Conservation (phyloP, 92 coral and sea anemone genomes). For the Palythoa caribaeorum region DNA sequence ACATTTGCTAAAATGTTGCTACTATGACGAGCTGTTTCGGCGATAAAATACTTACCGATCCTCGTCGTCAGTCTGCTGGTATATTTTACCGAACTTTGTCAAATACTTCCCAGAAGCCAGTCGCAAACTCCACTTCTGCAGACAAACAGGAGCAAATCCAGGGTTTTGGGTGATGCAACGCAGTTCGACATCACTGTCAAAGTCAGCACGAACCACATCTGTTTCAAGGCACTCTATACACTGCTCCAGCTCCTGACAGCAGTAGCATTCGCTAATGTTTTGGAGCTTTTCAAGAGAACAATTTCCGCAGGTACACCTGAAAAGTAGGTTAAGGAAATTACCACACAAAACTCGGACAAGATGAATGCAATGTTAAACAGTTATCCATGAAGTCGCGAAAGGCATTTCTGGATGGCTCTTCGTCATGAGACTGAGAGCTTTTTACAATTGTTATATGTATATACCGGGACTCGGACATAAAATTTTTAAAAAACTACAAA, state of each 20-base stretch:
- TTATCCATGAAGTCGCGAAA: neutral
- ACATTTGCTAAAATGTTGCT: neutral
- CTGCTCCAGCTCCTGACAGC: slow-evolving; percentile 4
- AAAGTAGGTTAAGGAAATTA: neutral
- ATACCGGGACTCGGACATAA: neutral
- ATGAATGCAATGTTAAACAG: neutral
- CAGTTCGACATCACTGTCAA: neutral
- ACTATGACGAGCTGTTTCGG: neutral
- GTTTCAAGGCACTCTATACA: neutral
- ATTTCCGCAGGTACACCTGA: neutral
- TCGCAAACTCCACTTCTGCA: slow-evolving; percentile 54
- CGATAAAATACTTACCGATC: slow-evolving; percentile 38
- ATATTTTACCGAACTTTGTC: slow-evolving; percentile 44
- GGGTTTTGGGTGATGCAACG: slow-evolving; percentile 43
- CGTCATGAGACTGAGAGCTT: neutral
- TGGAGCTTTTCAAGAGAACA: neutral
- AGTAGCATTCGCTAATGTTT: neutral
- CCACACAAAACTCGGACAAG: neutral
- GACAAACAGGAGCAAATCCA: slow-evolving; percentile 53
- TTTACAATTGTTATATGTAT: neutral
- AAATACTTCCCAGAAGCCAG: slow-evolving; percentile 43
- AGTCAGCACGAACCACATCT: neutral
- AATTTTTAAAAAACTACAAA: neutral
- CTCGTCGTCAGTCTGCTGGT: slow-evolving; percentile 45
- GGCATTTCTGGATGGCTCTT: too few species aligned